Percentiles rank a stretch among this genome's conserved stretches.
Evolutionary conservation across 2,113 vertebrate species (phyloP).

Genomic region (Anguilla japonica): DNA sequence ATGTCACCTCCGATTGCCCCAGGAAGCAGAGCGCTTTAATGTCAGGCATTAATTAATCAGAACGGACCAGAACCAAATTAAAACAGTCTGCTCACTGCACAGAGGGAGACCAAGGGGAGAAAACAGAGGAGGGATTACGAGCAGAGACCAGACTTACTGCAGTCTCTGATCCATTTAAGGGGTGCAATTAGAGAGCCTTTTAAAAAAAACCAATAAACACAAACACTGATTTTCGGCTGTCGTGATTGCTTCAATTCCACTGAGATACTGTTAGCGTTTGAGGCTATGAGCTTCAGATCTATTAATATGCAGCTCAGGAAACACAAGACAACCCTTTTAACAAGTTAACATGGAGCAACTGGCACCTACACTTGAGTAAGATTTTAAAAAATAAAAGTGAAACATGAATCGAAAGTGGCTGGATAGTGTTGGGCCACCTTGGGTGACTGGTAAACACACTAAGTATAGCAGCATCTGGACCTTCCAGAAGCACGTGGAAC

Average conservation of each 20-base stretch:
- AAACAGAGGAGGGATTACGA: neutral
- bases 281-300: neutral
- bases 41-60: neutral
- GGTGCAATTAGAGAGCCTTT: neutral
- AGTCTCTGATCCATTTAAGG: neutral
- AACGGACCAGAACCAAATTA: neutral
- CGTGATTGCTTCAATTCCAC: neutral
- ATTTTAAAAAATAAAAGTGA: neutral
- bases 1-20: neutral
- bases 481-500: too few species aligned
- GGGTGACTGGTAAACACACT: too few species aligned
- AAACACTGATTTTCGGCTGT: neutral
- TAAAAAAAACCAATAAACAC: neutral
- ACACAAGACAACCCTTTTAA: too few species aligned
- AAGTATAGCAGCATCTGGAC: too few species aligned
- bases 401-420: neutral
- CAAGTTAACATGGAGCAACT: too few species aligned
- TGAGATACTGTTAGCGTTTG: neutral
- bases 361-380: too few species aligned
- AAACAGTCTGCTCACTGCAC: neutral
- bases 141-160: neutral
- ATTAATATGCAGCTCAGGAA: too few species aligned
- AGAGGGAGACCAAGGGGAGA: neutral
- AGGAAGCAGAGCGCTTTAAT: neutral
- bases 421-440: too few species aligned